Conservation (phyloP, 2,888 invertebrate genomes). For the Amphipyra tragopoginis region DNA sequence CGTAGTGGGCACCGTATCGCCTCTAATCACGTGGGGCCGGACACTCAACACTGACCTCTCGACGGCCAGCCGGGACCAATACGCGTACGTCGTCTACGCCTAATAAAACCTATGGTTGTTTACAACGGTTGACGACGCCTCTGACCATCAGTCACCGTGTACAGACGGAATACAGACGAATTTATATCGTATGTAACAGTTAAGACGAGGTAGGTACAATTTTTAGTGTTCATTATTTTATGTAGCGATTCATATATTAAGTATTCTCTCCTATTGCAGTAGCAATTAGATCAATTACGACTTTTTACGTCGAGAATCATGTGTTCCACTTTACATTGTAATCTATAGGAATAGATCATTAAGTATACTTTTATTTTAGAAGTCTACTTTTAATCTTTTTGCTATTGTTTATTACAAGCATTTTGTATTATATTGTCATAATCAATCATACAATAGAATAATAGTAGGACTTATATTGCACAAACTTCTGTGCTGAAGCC, state of each 20-base stretch:
- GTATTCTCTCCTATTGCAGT: conserved; percentile 45
- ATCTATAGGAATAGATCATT: conserved; percentile 35
- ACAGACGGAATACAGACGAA: conserved; percentile 6
- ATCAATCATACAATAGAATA: conserved; percentile 15
- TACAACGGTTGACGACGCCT: conserved; percentile 37
- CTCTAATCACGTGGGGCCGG: conserved; percentile 85
- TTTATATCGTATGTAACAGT: conserved; percentile 25
- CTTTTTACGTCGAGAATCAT: conserved; percentile 34
- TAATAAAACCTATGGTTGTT: conserved; percentile 58
- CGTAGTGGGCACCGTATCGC: conserved; percentile 87
- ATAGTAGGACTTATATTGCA: conserved; percentile 20
- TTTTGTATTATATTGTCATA: conserved; percentile 39
- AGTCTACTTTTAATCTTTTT: conserved; percentile 23
- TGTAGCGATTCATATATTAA: conserved; percentile 46
- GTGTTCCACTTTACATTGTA: conserved; percentile 38
- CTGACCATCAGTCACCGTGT: conserved; percentile 4
- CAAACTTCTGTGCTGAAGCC: conserved; percentile 9
- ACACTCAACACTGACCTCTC: conserved; percentile 86
- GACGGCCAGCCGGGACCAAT: conserved; percentile 70
- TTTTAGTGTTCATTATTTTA: conserved; percentile 63
- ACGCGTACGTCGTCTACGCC: conserved; percentile 81
- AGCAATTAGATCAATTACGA: conserved; percentile 38
- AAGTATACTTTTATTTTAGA: conserved; percentile 34
- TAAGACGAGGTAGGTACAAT: conserved; percentile 53
- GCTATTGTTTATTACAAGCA: conserved; percentile 21